phyloP scores from a whole-genome alignment of 1,140 invertebrate species.

The Bombus breviceps region DNA sequence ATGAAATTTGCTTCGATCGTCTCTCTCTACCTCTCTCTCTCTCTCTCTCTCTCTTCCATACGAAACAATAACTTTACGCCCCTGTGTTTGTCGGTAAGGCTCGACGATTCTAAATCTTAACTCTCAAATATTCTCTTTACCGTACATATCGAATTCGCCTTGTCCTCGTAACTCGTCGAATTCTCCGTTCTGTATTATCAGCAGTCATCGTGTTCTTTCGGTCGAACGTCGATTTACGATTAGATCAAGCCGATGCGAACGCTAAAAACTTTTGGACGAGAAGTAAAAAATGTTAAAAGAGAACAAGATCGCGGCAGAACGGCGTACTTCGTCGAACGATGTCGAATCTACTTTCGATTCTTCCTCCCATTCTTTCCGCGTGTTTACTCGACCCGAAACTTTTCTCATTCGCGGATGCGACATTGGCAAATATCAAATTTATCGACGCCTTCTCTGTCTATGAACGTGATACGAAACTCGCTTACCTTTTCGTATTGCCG shows the following conservation, averaged over 20 bases:
- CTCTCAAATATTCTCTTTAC: too few relatives aligned
- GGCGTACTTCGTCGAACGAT: too few relatives aligned
- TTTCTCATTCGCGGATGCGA: not conserved
- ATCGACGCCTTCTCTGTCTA: too few relatives aligned
- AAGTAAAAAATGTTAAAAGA: not conserved
- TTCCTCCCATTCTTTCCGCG: not conserved
- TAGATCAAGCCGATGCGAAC: not conserved
- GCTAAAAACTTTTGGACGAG: not conserved
- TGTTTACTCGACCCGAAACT: not conserved
- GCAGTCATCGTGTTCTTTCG: not conserved
- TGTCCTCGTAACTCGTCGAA: not conserved
- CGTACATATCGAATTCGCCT: not conserved
- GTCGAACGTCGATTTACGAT: slow-evolving; percentile 10
- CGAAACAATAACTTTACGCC: too few relatives aligned
- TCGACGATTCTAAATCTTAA: too few relatives aligned
- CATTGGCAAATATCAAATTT: not conserved
- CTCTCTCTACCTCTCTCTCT: too few relatives aligned
- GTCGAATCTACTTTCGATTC: not conserved
- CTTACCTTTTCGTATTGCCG: too few relatives aligned
- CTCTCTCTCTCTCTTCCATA: too few relatives aligned
- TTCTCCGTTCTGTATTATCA: not conserved
- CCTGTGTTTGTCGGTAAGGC: too few relatives aligned
- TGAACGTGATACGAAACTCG: not conserved
- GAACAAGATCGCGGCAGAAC: too few relatives aligned
- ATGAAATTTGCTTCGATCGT: too few relatives aligned